These are phyloP conservation scores for Stenichneumon culpator DNA, from an alignment of 2,888 invertebrate species.

Conservation along the genomic window DNA sequence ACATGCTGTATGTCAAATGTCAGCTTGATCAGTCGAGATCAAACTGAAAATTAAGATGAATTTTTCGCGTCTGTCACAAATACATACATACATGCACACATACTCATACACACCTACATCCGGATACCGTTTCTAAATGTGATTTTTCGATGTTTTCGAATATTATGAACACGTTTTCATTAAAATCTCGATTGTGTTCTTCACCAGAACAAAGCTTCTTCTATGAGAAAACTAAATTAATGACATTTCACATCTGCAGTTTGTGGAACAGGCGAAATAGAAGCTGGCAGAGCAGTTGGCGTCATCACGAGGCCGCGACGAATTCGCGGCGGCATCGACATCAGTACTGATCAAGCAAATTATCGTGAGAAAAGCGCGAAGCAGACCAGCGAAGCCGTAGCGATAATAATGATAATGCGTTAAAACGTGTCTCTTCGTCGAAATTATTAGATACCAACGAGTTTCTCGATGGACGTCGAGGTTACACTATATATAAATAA, in stretches of 20 bases:
- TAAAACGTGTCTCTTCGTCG: background rate
- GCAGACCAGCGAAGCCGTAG: background rate
- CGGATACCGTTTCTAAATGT: no score
- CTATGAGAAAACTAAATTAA: background rate
- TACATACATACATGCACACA: no score
- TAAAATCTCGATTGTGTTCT: no score
- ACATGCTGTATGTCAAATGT: background rate
- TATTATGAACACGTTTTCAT: no score
- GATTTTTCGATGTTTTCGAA: no score
- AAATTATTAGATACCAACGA: slow-evolving; percentile 36
- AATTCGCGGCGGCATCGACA: slow-evolving; percentile 80
- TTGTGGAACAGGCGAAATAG: slow-evolving; percentile 82
- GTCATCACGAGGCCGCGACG: slow-evolving; percentile 77
- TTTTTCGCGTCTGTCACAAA: no score
- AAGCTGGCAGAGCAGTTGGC: slow-evolving; percentile 82
- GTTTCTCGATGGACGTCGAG: slow-evolving; percentile 16
- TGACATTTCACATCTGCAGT: slow-evolving; percentile 68
- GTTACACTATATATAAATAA: slow-evolving; percentile 13
- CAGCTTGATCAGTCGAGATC: no score
- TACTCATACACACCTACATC: background rate
- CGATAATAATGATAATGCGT: slow-evolving; percentile 25
- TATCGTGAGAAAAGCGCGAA: background rate
- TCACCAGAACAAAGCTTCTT: no score
- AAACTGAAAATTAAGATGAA: no score
- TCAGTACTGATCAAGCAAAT: slow-evolving; percentile 72